phyloP scores from a whole-genome alignment of 1,140 invertebrate species.

The Cyclina sinensis region DNA sequence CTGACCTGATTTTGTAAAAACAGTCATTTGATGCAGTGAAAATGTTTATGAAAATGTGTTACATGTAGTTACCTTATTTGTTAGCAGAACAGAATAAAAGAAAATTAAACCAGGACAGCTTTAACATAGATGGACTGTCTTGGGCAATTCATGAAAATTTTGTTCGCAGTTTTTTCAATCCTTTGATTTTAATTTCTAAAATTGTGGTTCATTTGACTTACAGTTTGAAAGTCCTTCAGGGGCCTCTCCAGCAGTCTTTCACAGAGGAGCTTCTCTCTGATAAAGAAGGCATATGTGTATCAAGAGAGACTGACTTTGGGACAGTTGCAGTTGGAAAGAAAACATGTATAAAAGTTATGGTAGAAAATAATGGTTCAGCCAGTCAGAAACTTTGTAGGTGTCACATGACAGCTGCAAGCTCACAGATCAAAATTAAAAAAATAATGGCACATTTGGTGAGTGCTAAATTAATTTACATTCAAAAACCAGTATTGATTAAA shows the following conservation, averaged over 20 bases:
- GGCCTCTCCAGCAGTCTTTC: conserved; percentile 47
- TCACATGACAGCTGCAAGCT: conserved; percentile 56
- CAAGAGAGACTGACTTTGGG: conserved; percentile 62
- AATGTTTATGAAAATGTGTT: too few species aligned
- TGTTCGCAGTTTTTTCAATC: too few species aligned
- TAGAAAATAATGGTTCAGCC: conserved; percentile 23
- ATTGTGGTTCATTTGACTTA: not conserved
- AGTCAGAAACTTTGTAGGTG: conserved; percentile 23
- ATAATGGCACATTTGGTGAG: conserved; percentile 32
- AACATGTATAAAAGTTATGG: not conserved
- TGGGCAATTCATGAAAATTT: too few species aligned
- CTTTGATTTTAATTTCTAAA: too few species aligned
- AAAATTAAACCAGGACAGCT: too few species aligned
- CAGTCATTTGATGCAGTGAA: too few species aligned
- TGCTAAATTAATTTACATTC: too few species aligned
- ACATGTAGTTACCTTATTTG: too few species aligned
- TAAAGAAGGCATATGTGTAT: conserved; percentile 50
- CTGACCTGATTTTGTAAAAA: too few species aligned
- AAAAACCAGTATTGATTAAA: too few species aligned
- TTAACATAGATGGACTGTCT: too few species aligned
- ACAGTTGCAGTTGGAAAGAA: conserved; percentile 34
- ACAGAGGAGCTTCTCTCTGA: conserved; percentile 54
- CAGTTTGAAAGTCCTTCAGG: conserved; percentile 51
- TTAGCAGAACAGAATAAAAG: too few species aligned
- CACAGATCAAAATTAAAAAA: conserved; percentile 53